Evolutionary conservation across 2,113 vertebrate genomes (phyloP), one percentile per base, ranked within the genome.

Genomic region (Cnemophilus loriae): DNA sequence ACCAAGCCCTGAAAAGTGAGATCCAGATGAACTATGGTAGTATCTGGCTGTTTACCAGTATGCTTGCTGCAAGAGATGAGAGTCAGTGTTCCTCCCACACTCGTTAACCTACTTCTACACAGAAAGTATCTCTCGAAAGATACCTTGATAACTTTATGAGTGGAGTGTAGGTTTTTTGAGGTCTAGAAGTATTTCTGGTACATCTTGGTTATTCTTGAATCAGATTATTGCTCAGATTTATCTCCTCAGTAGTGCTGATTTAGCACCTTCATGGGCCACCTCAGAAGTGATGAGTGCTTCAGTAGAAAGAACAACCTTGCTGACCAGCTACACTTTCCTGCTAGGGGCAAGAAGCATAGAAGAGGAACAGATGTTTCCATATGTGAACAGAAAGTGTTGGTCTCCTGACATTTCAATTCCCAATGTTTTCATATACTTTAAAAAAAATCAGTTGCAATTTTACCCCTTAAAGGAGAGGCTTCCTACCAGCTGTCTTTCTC

Each of bases 91-190:
- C 67, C 35, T 87, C 44, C 22, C 21, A 42, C 9, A 24, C 26
- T 53, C 50, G 18, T 19, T 41, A 57, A 35, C 18, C 16, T 77
- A n/a, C 18, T 70, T 82, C 26, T 26, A 24, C 7, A 46, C 9
- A 33, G 20, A 37, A 77, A 70, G 3, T 30, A 12, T 56, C 23
- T 76, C 53, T 69, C 55, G 49, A 75, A 84, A 84, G 19, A 39
- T 63, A 41, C 20, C 24, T 60, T 42, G 49, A 41, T 32, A 74
- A 22, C 60, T 87, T 73, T 46, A 42, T 16, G 16, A 78, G 16
- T 0, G 0, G 1, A 2, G 3, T 50, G 16, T 32, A 26, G 0
- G 0, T 7, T 71, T 83, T 75, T 56, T 71, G 69, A 93, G 46
- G 57, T 61, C 33, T 82, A 37, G 9, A 84, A 64, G 14, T 60